These are phyloP conservation scores for Sprattus sprattus DNA, from an alignment of 2,113 vertebrate genomes.

Conservation along the genomic window DNA sequence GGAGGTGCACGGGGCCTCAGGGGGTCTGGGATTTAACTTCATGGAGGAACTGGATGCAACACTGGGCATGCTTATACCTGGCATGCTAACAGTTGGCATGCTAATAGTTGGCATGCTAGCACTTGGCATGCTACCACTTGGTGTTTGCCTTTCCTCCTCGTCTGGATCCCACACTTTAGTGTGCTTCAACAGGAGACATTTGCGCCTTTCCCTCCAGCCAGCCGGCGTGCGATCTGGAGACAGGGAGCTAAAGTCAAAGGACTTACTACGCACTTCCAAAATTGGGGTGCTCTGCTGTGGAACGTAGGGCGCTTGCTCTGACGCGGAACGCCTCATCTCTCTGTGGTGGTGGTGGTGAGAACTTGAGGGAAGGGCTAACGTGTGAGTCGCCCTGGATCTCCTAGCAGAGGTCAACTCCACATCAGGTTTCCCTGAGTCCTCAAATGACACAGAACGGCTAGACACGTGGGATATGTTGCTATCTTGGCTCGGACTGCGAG, in stretches of 20 bases:
- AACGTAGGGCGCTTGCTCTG: constrained; percentile 85
- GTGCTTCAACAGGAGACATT: constrained; percentile 88
- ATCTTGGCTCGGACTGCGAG: constrained; percentile 86
- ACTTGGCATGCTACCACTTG: constrained; percentile 28
- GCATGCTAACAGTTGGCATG: constrained; percentile 26
- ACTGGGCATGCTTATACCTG: not conserved
- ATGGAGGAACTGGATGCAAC: constrained; percentile 38
- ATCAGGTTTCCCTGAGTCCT: constrained; percentile 79
- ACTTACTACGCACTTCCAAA: constrained; percentile 88
- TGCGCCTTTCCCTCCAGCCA: constrained; percentile 81
- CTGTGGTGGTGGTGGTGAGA: constrained; percentile 69
- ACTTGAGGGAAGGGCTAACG: constrained; percentile 81
- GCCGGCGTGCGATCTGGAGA: constrained; percentile 76
- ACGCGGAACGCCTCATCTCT: constrained; percentile 92
- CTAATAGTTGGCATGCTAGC: not conserved
- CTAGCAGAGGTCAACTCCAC: constrained; percentile 62
- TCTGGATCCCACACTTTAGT: constrained; percentile 63
- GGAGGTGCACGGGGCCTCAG: constrained; percentile 23
- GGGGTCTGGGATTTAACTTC: constrained; percentile 35
- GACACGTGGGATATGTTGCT: constrained; percentile 82
- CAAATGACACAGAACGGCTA: constrained; percentile 82
- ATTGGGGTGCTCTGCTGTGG: constrained; percentile 75
- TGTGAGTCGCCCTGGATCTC: constrained; percentile 75
- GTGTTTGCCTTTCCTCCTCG: constrained; percentile 54
- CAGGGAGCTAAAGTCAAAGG: constrained; percentile 89